Conservation (phyloP, 2,113 vertebrate species). For the Channa maculata region DNA sequence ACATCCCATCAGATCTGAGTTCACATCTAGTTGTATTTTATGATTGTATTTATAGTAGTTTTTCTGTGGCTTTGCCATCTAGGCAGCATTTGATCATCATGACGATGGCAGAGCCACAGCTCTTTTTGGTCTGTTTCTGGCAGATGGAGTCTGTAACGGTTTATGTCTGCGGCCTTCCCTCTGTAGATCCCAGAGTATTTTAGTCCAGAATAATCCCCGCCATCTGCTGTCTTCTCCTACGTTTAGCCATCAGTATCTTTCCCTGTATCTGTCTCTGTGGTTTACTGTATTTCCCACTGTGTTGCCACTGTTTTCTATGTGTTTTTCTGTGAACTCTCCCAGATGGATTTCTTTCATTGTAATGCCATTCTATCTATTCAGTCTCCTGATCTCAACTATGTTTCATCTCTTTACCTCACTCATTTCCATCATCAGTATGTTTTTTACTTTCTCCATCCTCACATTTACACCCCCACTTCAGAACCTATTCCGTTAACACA, state of each 20-base stretch:
- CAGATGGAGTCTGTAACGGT: constrained; percentile 80
- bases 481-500: no score
- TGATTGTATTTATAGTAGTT: background rate
- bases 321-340: constrained; percentile 27
- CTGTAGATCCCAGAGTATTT: constrained; percentile 83
- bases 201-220: constrained; percentile 84
- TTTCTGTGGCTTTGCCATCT: constrained; percentile 14
- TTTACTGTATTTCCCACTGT: constrained; percentile 38
- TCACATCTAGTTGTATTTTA: background rate
- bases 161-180: constrained; percentile 77
- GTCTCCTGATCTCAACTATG: constrained; percentile 4
- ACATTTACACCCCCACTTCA: no score
- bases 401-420: constrained; percentile 14
- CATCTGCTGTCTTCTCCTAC: constrained; percentile 83
- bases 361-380: constrained; percentile 11
- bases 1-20: background rate
- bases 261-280: constrained; percentile 44
- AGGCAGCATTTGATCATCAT: constrained; percentile 44
- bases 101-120: constrained; percentile 33
- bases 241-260: constrained; percentile 62
- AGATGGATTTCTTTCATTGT: background rate
- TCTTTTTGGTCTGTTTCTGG: constrained; percentile 77
- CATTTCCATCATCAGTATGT: no score
- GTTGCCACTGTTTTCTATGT: background rate
- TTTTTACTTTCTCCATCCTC: no score